Conservation (phyloP, 2,888 invertebrate genomes). For the Erebia epiphron region DNA sequence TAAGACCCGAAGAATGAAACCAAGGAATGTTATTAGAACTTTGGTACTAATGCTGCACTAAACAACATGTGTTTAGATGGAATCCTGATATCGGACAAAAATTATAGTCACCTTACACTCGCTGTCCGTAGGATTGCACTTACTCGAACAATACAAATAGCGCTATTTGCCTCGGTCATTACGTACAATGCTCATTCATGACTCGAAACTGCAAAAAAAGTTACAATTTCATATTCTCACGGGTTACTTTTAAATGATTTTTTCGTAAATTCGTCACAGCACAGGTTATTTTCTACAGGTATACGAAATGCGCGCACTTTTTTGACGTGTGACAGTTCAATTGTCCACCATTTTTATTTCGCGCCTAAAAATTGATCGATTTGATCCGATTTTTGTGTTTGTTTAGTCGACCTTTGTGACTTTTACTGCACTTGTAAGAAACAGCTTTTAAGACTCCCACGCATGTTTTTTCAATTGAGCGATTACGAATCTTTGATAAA, state of each 20-base stretch:
- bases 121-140: slow-evolving; percentile 47
- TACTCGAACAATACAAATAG: slow-evolving; percentile 69
- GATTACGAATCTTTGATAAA: no score
- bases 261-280: slow-evolving; percentile 59
- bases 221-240: slow-evolving; percentile 62
- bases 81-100: not conserved
- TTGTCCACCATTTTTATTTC: slow-evolving; percentile 49
- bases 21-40: no score
- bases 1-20: no score
- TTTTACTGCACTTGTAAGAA: slow-evolving; percentile 47
- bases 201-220: slow-evolving; percentile 48
- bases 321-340: slow-evolving; percentile 49
- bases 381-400: slow-evolving; percentile 72
- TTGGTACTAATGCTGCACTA: no score
- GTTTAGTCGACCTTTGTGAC: slow-evolving; percentile 57
- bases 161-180: slow-evolving; percentile 75
- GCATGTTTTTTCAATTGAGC: slow-evolving; percentile 38
- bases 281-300: slow-evolving; percentile 52
- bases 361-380: slow-evolving; percentile 67
- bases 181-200: slow-evolving; percentile 72
- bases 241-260: slow-evolving; percentile 54
- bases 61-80: not conserved
- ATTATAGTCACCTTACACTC: slow-evolving; percentile 41
- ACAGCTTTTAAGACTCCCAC: slow-evolving; percentile 68
- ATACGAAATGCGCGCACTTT: slow-evolving; percentile 41